phyloP scores from a whole-genome alignment of 1,140 invertebrate genomes.

The Calliphora vicina region DNA sequence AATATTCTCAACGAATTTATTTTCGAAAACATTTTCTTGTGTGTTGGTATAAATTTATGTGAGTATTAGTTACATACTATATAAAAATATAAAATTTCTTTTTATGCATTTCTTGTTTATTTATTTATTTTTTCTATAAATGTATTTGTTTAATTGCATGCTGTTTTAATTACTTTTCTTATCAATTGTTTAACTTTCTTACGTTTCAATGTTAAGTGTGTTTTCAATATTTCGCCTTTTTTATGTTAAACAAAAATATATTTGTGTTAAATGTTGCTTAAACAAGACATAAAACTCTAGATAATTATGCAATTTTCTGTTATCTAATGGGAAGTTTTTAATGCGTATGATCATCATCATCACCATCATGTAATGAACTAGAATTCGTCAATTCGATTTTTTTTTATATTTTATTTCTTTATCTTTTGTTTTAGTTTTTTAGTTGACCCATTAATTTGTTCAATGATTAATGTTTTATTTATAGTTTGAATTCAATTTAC shows the following conservation, averaged over 20 bases:
- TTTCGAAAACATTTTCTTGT: background rate
- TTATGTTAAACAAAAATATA: background rate
- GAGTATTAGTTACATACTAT: constrained; percentile 12
- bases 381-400: background rate
- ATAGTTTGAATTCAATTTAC: background rate
- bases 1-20: background rate
- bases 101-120: background rate
- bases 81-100: background rate
- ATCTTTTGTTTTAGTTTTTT: background rate
- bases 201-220: background rate
- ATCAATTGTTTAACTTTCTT: background rate
- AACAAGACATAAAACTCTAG: background rate
- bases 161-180: background rate
- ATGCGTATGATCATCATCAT: background rate
- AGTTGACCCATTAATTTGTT: background rate
- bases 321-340: background rate
- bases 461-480: background rate
- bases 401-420: background rate
- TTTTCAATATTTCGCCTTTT: background rate
- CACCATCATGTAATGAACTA: background rate
- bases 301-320: background rate
- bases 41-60: constrained; percentile 26
- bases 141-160: background rate
- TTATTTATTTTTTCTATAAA: no score
- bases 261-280: background rate